Evolutionary conservation across 2,113 vertebrate genomes (phyloP).

Genomic region (Sinosuthora webbiana): DNA sequence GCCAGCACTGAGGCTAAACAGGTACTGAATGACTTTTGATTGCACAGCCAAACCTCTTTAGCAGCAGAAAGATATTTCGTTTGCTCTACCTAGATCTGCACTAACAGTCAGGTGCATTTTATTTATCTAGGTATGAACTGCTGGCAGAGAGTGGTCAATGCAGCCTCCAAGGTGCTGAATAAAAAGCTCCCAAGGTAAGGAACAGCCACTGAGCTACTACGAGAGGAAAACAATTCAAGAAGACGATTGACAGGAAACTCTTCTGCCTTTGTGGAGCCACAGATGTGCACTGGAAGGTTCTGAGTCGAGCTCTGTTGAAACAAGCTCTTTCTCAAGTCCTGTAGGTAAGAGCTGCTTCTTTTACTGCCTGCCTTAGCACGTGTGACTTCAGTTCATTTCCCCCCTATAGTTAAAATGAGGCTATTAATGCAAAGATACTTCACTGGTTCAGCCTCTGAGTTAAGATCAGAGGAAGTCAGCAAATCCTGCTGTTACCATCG

Average conservation of each 20-base stretch:
- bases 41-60: constrained; percentile 30
- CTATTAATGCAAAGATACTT: neutral
- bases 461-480: neutral
- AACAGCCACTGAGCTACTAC: neutral
- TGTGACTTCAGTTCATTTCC: neutral
- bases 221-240: neutral
- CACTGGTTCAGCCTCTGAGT: neutral
- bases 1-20: constrained; percentile 18
- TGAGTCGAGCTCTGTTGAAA: neutral
- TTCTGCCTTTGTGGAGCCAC: neutral
- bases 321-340: neutral
- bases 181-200: neutral
- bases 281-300: neutral
- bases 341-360: neutral
- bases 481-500: neutral
- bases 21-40: constrained; percentile 35
- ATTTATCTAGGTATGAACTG: neutral
- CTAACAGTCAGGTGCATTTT: neutral
- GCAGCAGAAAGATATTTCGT: neutral
- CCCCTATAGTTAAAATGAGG: neutral
- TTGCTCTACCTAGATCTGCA: neutral
- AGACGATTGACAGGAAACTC: neutral
- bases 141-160: neutral
- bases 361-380: neutral
- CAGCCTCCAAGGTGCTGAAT: neutral